phyloP scores from a whole-genome alignment of 2,113 vertebrate species.

The Panthera uncia region DNA sequence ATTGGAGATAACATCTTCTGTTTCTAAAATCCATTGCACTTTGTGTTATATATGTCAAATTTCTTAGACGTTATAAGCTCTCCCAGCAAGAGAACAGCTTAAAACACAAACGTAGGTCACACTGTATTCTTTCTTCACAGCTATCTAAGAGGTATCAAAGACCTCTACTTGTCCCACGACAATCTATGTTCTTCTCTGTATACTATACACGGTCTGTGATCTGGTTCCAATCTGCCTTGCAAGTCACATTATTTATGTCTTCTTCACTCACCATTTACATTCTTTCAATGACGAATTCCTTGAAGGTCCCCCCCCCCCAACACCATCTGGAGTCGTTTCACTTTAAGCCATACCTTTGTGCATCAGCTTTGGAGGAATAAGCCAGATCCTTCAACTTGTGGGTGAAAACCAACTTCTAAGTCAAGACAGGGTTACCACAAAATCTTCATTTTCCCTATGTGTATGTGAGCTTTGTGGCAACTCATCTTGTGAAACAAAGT shows the following conservation, averaged over 20 bases:
- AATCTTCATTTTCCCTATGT: neutral
- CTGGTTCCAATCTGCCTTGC: neutral
- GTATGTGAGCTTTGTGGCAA: neutral
- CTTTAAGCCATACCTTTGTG: rapidly evolving
- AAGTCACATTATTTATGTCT: neutral
- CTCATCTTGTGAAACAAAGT: neutral
- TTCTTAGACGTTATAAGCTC: neutral
- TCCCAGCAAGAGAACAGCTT: neutral
- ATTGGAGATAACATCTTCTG: neutral
- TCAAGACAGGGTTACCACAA: neutral
- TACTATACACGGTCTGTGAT: rapidly evolving
- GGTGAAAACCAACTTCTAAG: neutral
- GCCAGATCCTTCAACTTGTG: neutral
- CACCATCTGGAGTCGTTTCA: neutral
- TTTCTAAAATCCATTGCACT: neutral
- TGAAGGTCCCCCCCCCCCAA: rapidly evolving
- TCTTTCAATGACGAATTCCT: neutral
- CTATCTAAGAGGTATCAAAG: neutral
- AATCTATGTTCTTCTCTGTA: neutral
- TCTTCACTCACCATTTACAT: neutral
- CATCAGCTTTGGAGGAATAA: neutral
- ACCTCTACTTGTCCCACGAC: neutral
- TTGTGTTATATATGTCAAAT: neutral
- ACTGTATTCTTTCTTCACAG: neutral
- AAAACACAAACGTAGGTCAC: neutral